Conservation (phyloP, 2,888 invertebrate species). For the Lasioglossum pauxillum region DNA sequence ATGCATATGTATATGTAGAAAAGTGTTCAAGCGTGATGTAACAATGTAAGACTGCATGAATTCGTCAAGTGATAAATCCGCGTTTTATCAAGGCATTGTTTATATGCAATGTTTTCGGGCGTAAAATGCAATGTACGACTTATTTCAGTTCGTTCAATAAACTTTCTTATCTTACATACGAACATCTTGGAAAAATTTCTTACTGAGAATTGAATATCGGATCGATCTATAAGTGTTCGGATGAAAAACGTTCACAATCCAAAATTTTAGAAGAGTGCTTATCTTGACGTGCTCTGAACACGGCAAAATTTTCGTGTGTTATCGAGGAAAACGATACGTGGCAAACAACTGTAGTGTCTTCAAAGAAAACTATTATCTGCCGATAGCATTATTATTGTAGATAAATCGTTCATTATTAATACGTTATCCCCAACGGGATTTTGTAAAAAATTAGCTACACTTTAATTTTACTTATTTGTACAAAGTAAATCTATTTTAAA, state of each 20-base stretch:
- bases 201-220: conserved; percentile 83
- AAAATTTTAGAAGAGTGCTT: conserved; percentile 88
- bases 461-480: not conserved
- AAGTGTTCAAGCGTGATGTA: conserved; percentile 2
- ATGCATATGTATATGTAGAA: not conserved
- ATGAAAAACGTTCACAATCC: conserved; percentile 88
- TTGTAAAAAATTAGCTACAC: not conserved
- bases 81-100: conserved; percentile 38
- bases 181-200: conserved; percentile 82
- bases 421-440: not conserved
- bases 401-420: not conserved
- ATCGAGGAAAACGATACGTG: not conserved
- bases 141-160: conserved; percentile 52
- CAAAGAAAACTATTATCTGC: not conserved
- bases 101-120: conserved; percentile 35
- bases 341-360: not conserved
- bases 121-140: conserved; percentile 41
- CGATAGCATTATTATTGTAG: not conserved
- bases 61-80: conserved; percentile 21
- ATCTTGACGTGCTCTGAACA: conserved; percentile 84
- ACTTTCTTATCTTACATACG: conserved; percentile 67
- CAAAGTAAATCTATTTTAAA: not conserved
- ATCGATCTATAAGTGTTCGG: conserved; percentile 86
- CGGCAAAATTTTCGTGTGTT: conserved; percentile 71
- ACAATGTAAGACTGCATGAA: conserved; percentile 22